Evolutionary conservation across 2,888 invertebrate species (phyloP).

Genomic region (Aporophyla lueneburgensis): DNA sequence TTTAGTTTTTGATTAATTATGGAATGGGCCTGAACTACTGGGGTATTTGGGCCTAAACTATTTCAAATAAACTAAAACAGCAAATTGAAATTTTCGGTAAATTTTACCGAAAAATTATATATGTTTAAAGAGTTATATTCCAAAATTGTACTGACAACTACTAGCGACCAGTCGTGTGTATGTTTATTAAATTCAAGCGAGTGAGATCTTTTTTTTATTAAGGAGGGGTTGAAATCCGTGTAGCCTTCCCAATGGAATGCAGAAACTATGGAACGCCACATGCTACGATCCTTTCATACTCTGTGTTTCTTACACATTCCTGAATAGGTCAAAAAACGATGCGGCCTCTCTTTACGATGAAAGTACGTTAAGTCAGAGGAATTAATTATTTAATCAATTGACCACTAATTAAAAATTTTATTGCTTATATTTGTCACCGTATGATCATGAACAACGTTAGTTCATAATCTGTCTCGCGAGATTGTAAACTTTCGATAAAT

Average conservation of each 20-base stretch:
- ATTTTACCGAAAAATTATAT: background rate
- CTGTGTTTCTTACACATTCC: slow-evolving; percentile 12
- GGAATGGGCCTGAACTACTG: background rate
- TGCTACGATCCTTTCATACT: slow-evolving; percentile 16
- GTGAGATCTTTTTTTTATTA: background rate
- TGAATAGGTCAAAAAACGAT: background rate
- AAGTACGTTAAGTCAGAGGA: background rate
- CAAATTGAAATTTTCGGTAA: background rate
- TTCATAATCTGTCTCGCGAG: no score
- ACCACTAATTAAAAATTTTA: background rate
- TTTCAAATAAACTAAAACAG: background rate
- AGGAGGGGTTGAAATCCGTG: no score
- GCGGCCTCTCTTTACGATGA: background rate
- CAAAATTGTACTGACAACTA: background rate
- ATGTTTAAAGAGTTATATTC: background rate
- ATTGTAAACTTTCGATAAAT: no score
- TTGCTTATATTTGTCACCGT: no score
- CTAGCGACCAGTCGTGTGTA: background rate
- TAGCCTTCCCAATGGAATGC: background rate
- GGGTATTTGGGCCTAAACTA: background rate
- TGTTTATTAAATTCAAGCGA: background rate
- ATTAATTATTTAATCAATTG: background rate
- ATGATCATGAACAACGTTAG: no score
- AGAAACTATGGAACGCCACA: slow-evolving; percentile 18
- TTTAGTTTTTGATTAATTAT: slow-evolving; percentile 3